Conservation (phyloP, 1,140 invertebrate species). For the Sitobion miscanthi region DNA sequence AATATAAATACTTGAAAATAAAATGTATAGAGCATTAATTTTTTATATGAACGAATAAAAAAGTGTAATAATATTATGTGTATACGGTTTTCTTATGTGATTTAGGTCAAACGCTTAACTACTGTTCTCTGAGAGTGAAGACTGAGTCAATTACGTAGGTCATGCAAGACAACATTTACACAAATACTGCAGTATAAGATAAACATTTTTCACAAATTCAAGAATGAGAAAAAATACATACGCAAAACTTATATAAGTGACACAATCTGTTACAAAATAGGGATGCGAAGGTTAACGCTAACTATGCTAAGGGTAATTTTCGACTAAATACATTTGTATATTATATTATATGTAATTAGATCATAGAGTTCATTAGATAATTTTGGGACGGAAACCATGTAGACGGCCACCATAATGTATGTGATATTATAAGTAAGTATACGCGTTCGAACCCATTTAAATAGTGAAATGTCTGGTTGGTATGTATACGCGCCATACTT, state of each 20-base stretch:
- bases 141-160: not conserved
- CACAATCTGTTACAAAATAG: not conserved
- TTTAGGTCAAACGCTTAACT: not conserved
- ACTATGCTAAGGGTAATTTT: not conserved
- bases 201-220: not conserved
- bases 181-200: not conserved
- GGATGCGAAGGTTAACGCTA: not conserved
- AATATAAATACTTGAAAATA: not conserved
- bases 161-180: not conserved
- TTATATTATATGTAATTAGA: not conserved
- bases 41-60: not conserved
- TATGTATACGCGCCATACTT: not conserved
- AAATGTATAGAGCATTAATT: not conserved
- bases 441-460: not conserved
- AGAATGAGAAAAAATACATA: not conserved
- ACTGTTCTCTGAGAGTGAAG: not conserved
- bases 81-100: not conserved
- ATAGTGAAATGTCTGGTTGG: not conserved
- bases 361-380: not conserved
- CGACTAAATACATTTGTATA: not conserved
- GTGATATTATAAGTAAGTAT: not conserved
- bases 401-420: not conserved
- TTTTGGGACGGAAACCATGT: not conserved
- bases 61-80: not conserved
- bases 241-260: not conserved